Base-by-base conservation (phyloP, 2,113 vertebrate species). In the Gobiocypris rarus region DNA sequence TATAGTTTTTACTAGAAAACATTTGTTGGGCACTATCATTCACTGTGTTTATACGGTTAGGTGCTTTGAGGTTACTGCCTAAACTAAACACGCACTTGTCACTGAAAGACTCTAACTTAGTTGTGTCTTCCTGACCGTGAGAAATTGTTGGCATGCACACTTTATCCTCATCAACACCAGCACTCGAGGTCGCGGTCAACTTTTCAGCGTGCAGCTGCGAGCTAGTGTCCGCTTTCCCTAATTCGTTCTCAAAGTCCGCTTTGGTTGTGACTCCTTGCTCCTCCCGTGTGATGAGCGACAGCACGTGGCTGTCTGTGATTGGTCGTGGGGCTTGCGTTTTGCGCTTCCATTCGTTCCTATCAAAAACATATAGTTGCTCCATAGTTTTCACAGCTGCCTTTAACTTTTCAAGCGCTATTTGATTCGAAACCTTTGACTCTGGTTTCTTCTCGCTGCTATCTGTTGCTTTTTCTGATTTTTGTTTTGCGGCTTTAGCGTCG, bases 341-440 rank as follows among this genome's bases (percentile, higher is more conserved):
- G 43, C 98, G 96, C 88, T 97, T 98, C 98, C 98, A 99, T 83
- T 98, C 97, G 5, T 97, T 95, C 43, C 95, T 93, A 85, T 96
- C 94, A 89, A 96, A 98, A 84, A 97, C 96, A 74, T 98, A 99
- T 3, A 98, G 95, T 87, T 98, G 96, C 78, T 99, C 98, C 98
- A 99, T 99, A 5, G 96, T 98, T 86, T 96, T 94, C 38, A 99
- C 97, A 0, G 98, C 98, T 0, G 98, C 98, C 9, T 96, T 97
- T 24, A 99, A 93, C 91, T 98, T 98, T 92, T 98, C 96, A 81
- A 99, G 88, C 0, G 97, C 98, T 0, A 94, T 96, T 34, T 96
- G 95, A 77, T 95, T 94, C 0, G 91, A 90, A 7, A 94, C 86
- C 75, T 91, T 90, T 2, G 86, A 88, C 26, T 94, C 89, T 13